Base-by-base conservation (phyloP, 2,888 invertebrate species). In the Cataglyphis livida region DNA sequence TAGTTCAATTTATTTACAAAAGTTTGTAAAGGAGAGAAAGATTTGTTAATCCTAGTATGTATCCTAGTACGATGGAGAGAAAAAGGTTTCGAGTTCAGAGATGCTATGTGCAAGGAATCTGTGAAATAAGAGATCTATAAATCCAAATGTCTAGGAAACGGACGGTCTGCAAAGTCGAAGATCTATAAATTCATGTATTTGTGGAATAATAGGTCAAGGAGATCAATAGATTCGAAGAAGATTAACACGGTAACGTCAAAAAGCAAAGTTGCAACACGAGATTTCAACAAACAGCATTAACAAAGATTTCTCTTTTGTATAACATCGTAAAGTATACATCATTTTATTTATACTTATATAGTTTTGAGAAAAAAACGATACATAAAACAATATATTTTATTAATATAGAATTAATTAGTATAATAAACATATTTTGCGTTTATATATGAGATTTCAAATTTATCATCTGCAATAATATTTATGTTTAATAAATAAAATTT, bases 141-240 rank as follows among this genome's bases (percentile, higher is more conserved):
- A 76, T 76, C 21, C 15, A 57, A 25, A n/a, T 57, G 28, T 76
- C 57, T 68, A n/a, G 54, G n/a, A 32, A 75, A 21, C 18, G 12
- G 32, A 51, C 25, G 38, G 7, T 15, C 6, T 54, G 57, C 15
- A 15, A 66, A 68, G 25, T 28, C 15, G 28, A 41, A 25, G 28
- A 66, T n/a, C 32, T 15, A 57, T 66, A 66, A 76, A 76, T 76
- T 57, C 38, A 68, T 66, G 41, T 66, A n/a, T 57, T 76, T 68
- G 18, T 32, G 6, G 41, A 76, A 76, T 76, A 54, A 76, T 76
- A n/a, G 54, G 3, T 54, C 38, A n/a, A 32, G 51, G 35, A 18
- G 65, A 35, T 25, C 41, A 76, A 21, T 32, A 15, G 54, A 57
- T 66, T 57, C 6, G 41, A 57, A 38, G 57, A 28, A 48, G 38